Evolutionary conservation across 2,888 invertebrate species (phyloP), one percentile per base, ranked within the genome.

Genomic region (Brachynemurus nebulosus): DNA sequence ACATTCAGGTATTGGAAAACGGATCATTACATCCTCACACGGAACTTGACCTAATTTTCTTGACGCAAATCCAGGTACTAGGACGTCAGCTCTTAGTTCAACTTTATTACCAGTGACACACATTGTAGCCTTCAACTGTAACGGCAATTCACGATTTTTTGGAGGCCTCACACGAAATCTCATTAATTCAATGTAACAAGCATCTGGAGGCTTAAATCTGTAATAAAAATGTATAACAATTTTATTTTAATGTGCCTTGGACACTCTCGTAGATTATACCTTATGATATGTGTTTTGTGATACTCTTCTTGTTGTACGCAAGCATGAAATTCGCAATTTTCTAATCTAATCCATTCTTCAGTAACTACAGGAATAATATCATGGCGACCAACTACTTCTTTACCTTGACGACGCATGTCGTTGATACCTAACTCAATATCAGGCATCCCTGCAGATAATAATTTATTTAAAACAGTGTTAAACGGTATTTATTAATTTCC

Each of bases 331-430:
- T 96, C 93, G 0, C 89, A 79, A 40, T 81, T 77, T 68, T 98
- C 96, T 44, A 97, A 75, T 33, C 92, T 79, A 59, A 98, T 98
- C 98, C 98, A 99, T 67, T 98, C 93, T 67, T 99, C 98, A 0
- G 98, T 98, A 48, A 88, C 88, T 14, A 92, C 91, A 17, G 98
- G 97, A 61, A 98, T 93, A 63, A 99, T 98, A 67, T 99, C 98
- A 66, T 96, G 95, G 3, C 98, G 74, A 0, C 98, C 95, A 2
- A 98, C 98, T 42, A 99, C 95, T 72, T 98, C 98, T 66, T 85
- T 86, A n/a, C 97, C 97, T 66, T 95, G 91, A n/a, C 96, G 74
- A 64, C 90, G 78, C 74, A 92, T 78, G 66, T 99, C 98, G 66
- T 99, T 98, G 45, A 98, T 78, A 3, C 98, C 98, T 54, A 99